A percentile compares a stretch with the other conserved stretches of the same genome.
phyloP scores from a whole-genome alignment of 2,888 invertebrate species.

The Tridacna crocea region DNA sequence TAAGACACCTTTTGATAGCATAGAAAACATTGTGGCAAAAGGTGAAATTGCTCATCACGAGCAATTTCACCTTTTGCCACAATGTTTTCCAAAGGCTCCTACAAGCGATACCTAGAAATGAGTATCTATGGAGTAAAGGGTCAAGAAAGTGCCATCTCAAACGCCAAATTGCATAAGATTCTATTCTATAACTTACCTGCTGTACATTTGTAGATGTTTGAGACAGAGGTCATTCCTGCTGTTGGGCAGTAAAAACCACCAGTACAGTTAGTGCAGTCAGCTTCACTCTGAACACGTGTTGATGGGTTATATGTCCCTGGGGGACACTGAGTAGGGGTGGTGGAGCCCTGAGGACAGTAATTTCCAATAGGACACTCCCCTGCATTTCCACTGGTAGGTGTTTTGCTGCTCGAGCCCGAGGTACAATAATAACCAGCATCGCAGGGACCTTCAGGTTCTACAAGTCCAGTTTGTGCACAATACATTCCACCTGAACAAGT shows the following conservation, averaged over 20 bases:
- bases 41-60: no score
- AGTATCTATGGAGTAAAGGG: no score
- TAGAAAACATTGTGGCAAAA: no score
- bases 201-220: slow-evolving; percentile 63
- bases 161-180: no score
- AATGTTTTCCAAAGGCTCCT: no score
- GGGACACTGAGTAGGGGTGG: slow-evolving; percentile 73
- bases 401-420: slow-evolving; percentile 72
- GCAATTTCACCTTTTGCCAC: no score
- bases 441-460: slow-evolving; percentile 72
- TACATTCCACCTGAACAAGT: slow-evolving; percentile 78
- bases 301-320: slow-evolving; percentile 74
- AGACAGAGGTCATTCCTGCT: slow-evolving; percentile 73
- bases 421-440: slow-evolving; percentile 77
- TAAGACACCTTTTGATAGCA: no score
- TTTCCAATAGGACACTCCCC: slow-evolving; percentile 79
- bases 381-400: slow-evolving; percentile 75
- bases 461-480: slow-evolving; percentile 74
- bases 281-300: slow-evolving; percentile 63
- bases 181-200: slow-evolving; percentile 73
- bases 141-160: no score
- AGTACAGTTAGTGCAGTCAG: slow-evolving; percentile 76
- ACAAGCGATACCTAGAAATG: no score
- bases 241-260: slow-evolving; percentile 77
- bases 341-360: slow-evolving; percentile 79